Evolutionary conservation across 2,888 invertebrate species (phyloP).

Genomic region (Lasioglossum villosulum): DNA sequence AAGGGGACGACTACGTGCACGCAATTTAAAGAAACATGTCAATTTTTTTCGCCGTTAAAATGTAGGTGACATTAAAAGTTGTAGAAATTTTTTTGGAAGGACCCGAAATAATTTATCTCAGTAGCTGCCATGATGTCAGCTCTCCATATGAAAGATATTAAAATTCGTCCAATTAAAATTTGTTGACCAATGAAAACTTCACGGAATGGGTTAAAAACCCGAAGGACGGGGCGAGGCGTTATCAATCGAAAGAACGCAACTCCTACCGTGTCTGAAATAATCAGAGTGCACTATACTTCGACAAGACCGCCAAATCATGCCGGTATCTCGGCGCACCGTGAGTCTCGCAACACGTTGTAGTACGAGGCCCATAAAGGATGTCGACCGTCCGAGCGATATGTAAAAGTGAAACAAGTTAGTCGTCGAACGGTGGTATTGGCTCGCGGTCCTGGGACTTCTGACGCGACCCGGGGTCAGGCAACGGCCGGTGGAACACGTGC

Average conservation of each 20-base stretch:
- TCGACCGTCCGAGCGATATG: constrained; percentile 32
- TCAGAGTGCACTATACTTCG: background rate
- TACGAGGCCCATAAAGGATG: constrained; percentile 44
- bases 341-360: constrained; percentile 31
- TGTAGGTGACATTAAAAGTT: no score
- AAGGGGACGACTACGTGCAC: background rate
- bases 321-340: background rate
- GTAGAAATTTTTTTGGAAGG: background rate
- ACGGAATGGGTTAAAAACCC: background rate
- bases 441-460: constrained; percentile 46
- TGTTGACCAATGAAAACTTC: background rate
- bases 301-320: background rate
- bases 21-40: background rate
- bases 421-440: constrained; percentile 37
- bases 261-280: background rate
- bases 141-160: no score
- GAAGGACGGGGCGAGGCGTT: background rate
- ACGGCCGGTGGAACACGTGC: constrained; percentile 65
- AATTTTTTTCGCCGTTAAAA: background rate
- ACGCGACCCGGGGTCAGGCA: constrained; percentile 63
- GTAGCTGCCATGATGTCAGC: no score
- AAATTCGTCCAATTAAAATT: background rate
- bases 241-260: background rate
- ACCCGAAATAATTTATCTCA: background rate
- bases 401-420: constrained; percentile 53